These are phyloP conservation scores for Aythya baeri DNA, from an alignment of 2,113 vertebrate genomes.

Conservation along the genomic window DNA sequence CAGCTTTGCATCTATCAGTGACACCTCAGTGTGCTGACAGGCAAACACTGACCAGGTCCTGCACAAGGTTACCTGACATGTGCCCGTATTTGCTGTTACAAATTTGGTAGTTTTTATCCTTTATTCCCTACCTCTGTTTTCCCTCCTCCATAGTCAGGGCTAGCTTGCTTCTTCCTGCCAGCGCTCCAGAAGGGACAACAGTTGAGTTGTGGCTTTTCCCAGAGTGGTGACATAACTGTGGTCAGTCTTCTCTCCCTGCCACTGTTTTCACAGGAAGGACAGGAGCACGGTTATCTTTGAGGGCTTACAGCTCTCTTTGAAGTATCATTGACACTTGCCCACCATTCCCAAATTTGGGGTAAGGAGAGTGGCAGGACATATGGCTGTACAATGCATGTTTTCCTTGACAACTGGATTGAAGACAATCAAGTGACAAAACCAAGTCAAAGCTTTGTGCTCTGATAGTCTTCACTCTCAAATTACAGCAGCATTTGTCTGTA, in stretches of 20 bases:
- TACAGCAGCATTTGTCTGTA: background rate
- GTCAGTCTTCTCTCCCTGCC: background rate
- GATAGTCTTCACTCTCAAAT: background rate
- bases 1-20: background rate
- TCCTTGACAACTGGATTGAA: background rate
- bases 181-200: fast-evolving
- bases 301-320: background rate
- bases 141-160: no score
- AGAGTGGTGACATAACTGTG: fast-evolving
- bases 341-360: background rate
- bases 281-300: background rate
- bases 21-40: background rate
- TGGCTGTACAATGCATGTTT: background rate
- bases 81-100: background rate
- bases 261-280: background rate
- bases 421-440: background rate
- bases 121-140: background rate
- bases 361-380: background rate
- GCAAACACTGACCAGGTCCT: background rate
- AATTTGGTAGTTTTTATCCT: background rate
- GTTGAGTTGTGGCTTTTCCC: background rate
- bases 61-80: background rate
- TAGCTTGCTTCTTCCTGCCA: background rate
- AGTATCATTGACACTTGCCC: background rate
- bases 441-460: background rate